phyloP scores from a whole-genome alignment of 2,797 vertebrate species.

The Sebastolobus alascanus region DNA sequence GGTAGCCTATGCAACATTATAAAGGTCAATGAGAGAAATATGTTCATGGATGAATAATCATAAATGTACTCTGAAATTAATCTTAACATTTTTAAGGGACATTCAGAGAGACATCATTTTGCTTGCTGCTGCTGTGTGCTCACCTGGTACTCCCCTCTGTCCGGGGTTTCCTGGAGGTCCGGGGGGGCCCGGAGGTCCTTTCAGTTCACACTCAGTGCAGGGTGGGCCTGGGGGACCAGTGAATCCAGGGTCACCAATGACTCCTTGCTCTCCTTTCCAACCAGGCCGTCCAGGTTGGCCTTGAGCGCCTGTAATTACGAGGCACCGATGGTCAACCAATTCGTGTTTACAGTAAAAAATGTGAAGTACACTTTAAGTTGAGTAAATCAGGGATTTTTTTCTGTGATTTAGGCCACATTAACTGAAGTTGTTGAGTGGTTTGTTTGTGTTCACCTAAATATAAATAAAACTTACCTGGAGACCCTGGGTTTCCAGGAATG shows the following conservation, averaged over 20 bases:
- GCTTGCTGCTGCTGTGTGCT: neutral
- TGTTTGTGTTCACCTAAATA: constrained; percentile 16
- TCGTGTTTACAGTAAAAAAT: neutral
- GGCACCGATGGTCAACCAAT: neutral
- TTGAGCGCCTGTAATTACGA: constrained; percentile 53
- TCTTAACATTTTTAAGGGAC: neutral
- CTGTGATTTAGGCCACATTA: neutral
- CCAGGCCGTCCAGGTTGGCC: constrained; percentile 64
- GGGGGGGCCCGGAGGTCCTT: constrained; percentile 28
- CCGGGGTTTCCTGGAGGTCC: constrained; percentile 67
- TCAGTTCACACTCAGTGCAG: constrained; percentile 40
- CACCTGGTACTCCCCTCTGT: constrained; percentile 57
- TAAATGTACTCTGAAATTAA: neutral
- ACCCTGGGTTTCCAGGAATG: constrained; percentile 59
- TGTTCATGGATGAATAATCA: neutral
- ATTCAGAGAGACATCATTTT: neutral
- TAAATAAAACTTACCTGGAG: constrained; percentile 49
- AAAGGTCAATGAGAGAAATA: constrained; percentile 4
- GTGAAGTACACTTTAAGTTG: neutral
- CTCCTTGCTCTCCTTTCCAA: constrained; percentile 64
- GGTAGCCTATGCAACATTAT: constrained; percentile 48
- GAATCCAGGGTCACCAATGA: constrained; percentile 58
- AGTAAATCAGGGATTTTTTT: neutral
- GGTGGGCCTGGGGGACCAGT: constrained; percentile 56
- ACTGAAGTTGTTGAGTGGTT: neutral